Evolutionary conservation across 2,113 vertebrate species (phyloP), one percentile per base, ranked within the genome.

Genomic region (Actenoides lindsayi): DNA sequence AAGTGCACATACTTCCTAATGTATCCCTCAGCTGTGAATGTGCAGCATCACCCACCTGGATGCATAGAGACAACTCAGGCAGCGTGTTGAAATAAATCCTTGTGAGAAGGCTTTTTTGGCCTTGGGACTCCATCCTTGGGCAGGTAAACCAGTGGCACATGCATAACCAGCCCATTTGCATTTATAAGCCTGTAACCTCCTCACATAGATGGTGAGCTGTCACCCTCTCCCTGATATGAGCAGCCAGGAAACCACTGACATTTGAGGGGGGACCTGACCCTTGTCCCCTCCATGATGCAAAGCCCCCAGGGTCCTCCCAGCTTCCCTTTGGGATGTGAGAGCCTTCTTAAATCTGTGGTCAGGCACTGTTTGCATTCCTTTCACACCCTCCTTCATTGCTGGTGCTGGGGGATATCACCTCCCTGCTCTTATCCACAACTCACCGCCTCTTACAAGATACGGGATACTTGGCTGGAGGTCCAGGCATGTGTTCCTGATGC

Each of bases 201-300:
- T 59, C 51, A 59, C 24, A 46, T 12, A 39, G 24, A 19, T 1
- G 30, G 37, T 0, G 0, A 89, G 46, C 20, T 70, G 10, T 33
- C 42, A 74, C 10, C 15, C 65, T 18, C 44, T 8, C 17, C 23
- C 28, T 6, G 2, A 35, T 11, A 16, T 1, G 1, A 28, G 35
- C 42, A 69, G 19, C 28, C 63, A 69, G 50, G 41, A 77, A 90
- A 48, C 16, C 10, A 21, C 42, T 76, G 37, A 54, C 13, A 42
- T 59, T 23, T 73, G 50, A 81, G 51, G 20, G 28, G 10, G 30
- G 41, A 60, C 56, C 24, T 42, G 37, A 51, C 16, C 21, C 37
- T 78, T 64, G 8, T 59, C 13, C 37, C 42, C 23, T 76, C 74
- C 2, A 2, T 30, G 15, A 30, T 74, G 20, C 68, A 86, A 85